These are phyloP conservation scores for Aldabrachelys gigantea DNA, from an alignment of 2,113 vertebrate species.

Conservation along the genomic window DNA sequence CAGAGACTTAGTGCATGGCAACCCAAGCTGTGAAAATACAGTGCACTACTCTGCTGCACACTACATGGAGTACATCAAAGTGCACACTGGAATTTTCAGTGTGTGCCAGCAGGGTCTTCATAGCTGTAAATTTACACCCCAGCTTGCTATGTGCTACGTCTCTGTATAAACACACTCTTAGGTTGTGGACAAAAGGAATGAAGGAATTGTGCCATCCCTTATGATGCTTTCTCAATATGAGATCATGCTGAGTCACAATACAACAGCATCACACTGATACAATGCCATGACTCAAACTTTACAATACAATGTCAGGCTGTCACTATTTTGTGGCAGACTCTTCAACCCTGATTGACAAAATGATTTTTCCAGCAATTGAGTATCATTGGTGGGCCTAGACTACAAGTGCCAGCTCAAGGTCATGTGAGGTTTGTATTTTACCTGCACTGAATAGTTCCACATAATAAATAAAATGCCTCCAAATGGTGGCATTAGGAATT, in stretches of 20 bases:
- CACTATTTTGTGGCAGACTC: background rate
- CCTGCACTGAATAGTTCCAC: background rate
- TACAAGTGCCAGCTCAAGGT: background rate
- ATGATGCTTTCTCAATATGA: accelerated
- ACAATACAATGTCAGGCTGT: accelerated
- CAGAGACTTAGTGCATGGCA: background rate
- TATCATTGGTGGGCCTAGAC: background rate
- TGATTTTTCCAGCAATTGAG: background rate
- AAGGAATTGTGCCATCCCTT: background rate
- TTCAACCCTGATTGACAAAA: background rate
- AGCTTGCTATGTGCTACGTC: background rate
- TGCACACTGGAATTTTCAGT: background rate
- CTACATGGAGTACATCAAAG: background rate
- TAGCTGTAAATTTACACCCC: background rate
- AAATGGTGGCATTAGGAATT: background rate
- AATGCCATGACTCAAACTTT: background rate
- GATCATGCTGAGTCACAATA: background rate
- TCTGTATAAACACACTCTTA: background rate
- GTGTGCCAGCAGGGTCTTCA: background rate
- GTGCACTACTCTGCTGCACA: background rate
- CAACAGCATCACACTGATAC: accelerated
- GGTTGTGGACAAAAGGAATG: background rate
- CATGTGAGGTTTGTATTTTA: background rate
- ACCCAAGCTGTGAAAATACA: background rate
- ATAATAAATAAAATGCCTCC: background rate